These are phyloP conservation scores for Bradypodion pumilum DNA, from an alignment of 2,797 vertebrate genomes.

Conservation along the genomic window DNA sequence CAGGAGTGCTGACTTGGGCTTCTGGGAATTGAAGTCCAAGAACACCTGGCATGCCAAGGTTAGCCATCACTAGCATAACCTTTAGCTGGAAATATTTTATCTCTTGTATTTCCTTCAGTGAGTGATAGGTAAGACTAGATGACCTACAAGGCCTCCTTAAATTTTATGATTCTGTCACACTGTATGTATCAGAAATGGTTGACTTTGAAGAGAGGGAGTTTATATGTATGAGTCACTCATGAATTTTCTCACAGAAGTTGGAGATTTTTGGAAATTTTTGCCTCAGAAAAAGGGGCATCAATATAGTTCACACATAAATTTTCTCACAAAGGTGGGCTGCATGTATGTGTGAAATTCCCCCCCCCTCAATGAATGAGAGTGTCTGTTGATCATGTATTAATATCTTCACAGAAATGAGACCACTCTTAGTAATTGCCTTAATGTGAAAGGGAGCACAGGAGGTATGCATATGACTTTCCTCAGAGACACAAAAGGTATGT, in stretches of 20 bases:
- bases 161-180: not conserved
- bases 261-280: not conserved
- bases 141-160: not conserved
- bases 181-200: not conserved
- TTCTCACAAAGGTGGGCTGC: not conserved
- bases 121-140: not conserved
- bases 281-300: not conserved
- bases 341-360: not conserved
- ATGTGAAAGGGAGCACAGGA: not conserved
- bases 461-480: not conserved
- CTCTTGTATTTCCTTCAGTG: not conserved
- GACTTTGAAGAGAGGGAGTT: not conserved
- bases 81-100: not conserved
- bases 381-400: not conserved
- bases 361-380: not conserved
- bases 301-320: not conserved
- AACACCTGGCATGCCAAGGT: too few relatives aligned
- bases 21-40: too few relatives aligned
- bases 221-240: not conserved
- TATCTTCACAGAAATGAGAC: not conserved
- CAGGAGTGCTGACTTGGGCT: too few relatives aligned
- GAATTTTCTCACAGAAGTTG: not conserved
- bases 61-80: too few relatives aligned
- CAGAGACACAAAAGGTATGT: too few relatives aligned
- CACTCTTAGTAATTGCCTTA: not conserved